Evolutionary conservation across 2,113 vertebrate species (phyloP).

Genomic region (Brachypodius melanocephalos): DNA sequence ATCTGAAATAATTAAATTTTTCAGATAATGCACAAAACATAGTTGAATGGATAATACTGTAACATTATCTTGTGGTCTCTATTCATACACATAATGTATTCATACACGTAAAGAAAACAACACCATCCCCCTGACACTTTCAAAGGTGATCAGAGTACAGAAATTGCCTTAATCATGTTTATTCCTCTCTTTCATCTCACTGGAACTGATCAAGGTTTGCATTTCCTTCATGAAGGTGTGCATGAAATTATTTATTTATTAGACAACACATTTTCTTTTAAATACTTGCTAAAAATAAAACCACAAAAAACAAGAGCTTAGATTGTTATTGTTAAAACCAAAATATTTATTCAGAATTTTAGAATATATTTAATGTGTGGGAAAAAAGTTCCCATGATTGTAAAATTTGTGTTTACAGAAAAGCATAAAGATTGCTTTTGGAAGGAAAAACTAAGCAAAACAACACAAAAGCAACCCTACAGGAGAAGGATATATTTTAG

Average conservation of each 20-base stretch:
- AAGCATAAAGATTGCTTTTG: neutral
- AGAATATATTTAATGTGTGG: neutral
- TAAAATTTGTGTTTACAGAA: neutral
- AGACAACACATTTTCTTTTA: neutral
- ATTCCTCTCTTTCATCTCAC: neutral
- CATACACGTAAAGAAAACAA: neutral
- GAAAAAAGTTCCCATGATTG: neutral
- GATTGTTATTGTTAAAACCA: neutral
- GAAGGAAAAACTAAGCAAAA: neutral
- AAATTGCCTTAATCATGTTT: neutral
- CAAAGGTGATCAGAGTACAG: neutral
- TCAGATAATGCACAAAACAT: slow-evolving; percentile 9
- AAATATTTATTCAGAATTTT: neutral
- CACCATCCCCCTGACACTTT: neutral
- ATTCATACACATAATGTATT: neutral
- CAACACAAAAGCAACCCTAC: accelerated
- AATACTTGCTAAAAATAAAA: neutral
- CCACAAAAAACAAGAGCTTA: neutral
- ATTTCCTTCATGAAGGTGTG: neutral
- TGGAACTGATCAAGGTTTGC: neutral
- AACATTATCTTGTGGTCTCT: neutral
- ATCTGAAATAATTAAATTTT: slow-evolving; percentile 27
- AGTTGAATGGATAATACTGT: neutral
- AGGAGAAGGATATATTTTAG: neutral
- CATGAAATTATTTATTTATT: neutral